Base-by-base conservation (phyloP, 2,113 vertebrate species). In the Chamaetylas fuelleborni region DNA sequence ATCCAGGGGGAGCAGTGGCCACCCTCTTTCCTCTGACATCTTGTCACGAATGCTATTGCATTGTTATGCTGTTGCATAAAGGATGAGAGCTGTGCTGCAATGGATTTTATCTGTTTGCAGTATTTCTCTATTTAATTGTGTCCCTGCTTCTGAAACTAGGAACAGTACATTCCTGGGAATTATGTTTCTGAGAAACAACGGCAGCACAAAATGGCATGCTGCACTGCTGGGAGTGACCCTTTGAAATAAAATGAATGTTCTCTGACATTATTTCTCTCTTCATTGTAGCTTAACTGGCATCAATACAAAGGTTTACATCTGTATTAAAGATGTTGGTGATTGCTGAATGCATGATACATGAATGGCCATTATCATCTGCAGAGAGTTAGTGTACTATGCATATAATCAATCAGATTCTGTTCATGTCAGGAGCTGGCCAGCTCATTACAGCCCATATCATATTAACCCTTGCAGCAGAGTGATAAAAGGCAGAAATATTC, bases 261-360 rank as follows among this genome's bases (percentile, higher is more conserved):
- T 92, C 94, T 95, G 95, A 96, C 94, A 91, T 97, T 96, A 93
- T 92, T 95, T 96, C 96, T 90, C 82, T 80, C 91, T 97, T 97
- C 96, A 93, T 97, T 98, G 97, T 94, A 80, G 96, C 96, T 96
- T 96, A 97, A 96, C 97, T 98, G 98, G 97, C 98, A 98, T 95
- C 92, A 93, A 93, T 93, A 91, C 95, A 97, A 97, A 97, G 88
- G 94, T 97, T 98, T 98, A 97, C 98, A 98, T 98, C 98, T 98
- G 98, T 97, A 97, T 96, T 97, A 98, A 98, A 98, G 98, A 98
- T 98, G 98, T 98, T 97, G 95, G 96, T 97, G 97, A 98, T 98
- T 97, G 97, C 95, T 97, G 96, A 97, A 94, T 76, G 90, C 95
- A 96, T 97, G 97, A 97, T 97, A 96, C 93, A 95, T 92, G 97